Percentiles rank a stretch among this genome's conserved stretches.
These are phyloP conservation scores for Zaprionus ghesquierei DNA, from an alignment of 1,140 invertebrate species.

Conservation along the genomic window DNA sequence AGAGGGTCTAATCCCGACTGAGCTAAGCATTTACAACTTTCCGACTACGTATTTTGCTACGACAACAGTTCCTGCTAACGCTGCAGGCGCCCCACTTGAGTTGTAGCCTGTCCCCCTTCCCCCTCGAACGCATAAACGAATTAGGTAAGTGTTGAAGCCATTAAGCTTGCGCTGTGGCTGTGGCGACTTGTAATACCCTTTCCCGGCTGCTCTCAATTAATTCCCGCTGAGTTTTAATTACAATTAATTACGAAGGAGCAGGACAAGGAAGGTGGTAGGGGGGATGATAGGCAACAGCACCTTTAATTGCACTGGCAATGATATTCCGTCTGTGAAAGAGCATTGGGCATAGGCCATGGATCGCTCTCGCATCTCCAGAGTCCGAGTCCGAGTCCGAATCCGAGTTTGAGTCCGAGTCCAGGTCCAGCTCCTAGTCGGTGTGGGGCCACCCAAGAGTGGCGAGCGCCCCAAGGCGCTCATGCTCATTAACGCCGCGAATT, in stretches of 20 bases:
- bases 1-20: no score
- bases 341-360: neutral
- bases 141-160: neutral
- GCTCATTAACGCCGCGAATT: conserved; percentile 73
- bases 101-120: neutral
- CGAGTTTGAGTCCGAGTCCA: no score
- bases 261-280: neutral
- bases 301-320: neutral
- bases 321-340: neutral
- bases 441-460: conserved; percentile 38
- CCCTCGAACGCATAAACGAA: neutral
- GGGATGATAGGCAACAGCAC: neutral
- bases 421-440: no score
- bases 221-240: neutral
- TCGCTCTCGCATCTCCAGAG: conserved; percentile 31
- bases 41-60: no score
- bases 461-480: conserved; percentile 34
- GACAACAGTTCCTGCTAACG: neutral
- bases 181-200: neutral
- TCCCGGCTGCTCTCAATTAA: neutral
- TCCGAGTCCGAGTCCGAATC: neutral
- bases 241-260: neutral
- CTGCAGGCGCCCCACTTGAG: neutral
- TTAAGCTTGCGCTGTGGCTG: no score
- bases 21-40: no score